A percentile compares a stretch with the other conserved stretches of the same genome.
phyloP scores from a whole-genome alignment of 2,113 vertebrate species.

The Petrocephalus microphthalmus region DNA sequence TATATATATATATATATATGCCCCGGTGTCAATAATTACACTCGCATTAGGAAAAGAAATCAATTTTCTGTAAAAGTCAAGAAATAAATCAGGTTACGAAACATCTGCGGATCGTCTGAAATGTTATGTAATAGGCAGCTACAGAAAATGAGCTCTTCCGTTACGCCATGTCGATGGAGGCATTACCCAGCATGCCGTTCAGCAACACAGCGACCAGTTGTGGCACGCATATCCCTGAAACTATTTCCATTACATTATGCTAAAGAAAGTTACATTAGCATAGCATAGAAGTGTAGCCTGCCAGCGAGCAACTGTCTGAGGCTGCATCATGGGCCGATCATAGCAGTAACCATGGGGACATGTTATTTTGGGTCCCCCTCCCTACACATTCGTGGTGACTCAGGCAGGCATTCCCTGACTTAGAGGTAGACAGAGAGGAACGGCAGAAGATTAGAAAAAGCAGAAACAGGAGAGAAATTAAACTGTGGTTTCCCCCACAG shows the following conservation, averaged over 20 bases:
- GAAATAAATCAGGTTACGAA: not conserved
- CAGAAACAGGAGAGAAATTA: slow-evolving; percentile 57
- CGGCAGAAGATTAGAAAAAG: slow-evolving; percentile 34
- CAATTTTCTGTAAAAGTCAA: not conserved
- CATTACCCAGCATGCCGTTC: not conserved
- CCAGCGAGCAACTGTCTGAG: not conserved
- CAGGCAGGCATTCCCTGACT: slow-evolving; percentile 39
- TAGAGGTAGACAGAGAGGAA: slow-evolving; percentile 49
- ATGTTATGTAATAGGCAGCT: not conserved
- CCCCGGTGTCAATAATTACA: not conserved
- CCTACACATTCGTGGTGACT: slow-evolving; percentile 44
- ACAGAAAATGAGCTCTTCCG: not conserved
- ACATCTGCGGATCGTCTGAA: not conserved
- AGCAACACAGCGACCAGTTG: not conserved
- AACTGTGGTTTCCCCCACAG: slow-evolving; percentile 68
- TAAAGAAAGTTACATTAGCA: not conserved
- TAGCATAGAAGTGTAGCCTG: not conserved
- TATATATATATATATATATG: not conserved
- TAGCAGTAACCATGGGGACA: slow-evolving; percentile 54
- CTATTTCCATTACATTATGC: not conserved
- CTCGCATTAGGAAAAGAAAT: not conserved
- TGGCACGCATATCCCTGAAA: not conserved
- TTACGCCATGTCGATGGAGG: not conserved
- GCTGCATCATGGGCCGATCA: not conserved
- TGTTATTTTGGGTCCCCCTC: slow-evolving; percentile 49